phyloP scores from a whole-genome alignment of 2,113 vertebrate species.

The Sakesphorus luctuosus region DNA sequence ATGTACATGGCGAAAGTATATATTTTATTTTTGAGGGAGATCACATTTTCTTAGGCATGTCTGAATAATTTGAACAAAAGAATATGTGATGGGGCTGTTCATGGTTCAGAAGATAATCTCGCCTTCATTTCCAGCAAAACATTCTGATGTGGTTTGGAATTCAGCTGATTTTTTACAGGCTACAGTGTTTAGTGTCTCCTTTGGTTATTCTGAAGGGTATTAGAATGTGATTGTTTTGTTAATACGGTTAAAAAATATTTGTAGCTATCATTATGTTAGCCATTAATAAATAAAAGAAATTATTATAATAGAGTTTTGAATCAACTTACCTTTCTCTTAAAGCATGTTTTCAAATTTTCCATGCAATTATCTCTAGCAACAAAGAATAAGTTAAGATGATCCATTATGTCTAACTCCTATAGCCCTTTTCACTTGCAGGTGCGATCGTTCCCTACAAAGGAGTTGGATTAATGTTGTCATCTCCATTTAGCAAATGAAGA shows the following conservation, averaged over 20 bases:
- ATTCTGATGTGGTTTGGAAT: neutral
- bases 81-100: neutral
- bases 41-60: neutral
- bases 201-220: neutral
- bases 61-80: neutral
- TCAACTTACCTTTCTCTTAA: neutral
- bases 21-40: neutral
- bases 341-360: neutral
- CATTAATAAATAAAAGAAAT: neutral
- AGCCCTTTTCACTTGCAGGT: neutral
- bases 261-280: neutral
- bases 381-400: neutral
- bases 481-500: neutral
- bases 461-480: neutral
- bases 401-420: neutral
- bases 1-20: neutral
- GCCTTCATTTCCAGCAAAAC: neutral
- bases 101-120: neutral
- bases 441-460: neutral
- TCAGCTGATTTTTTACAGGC: neutral
- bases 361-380: neutral
- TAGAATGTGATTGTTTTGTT: neutral
- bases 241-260: neutral
- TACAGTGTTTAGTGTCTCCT: neutral
- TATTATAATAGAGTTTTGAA: neutral